These are phyloP conservation scores for Perca fluviatilis DNA, from an alignment of 2,113 vertebrate genomes.

Conservation along the genomic window DNA sequence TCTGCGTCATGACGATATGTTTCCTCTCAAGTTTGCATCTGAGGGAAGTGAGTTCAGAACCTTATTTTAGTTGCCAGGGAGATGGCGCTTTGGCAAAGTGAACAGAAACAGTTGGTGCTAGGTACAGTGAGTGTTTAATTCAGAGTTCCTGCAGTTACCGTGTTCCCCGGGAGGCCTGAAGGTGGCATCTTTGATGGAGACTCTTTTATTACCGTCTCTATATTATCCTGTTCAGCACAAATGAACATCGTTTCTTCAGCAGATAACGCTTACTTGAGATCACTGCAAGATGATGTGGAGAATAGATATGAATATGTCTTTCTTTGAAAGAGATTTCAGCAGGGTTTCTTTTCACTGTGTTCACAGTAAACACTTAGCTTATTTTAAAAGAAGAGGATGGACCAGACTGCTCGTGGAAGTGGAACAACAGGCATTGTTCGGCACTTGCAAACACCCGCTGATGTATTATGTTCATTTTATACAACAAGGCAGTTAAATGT, in stretches of 20 bases:
- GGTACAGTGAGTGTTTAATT: conserved; percentile 21
- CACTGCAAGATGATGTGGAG: not conserved
- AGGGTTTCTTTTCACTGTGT: too few relatives aligned
- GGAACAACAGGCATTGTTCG: conserved; percentile 35
- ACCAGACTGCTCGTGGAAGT: conserved; percentile 26
- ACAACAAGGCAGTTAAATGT: conserved; percentile 61
- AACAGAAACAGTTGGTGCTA: not conserved
- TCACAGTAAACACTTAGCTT: not conserved
- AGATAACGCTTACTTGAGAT: conserved; percentile 31
- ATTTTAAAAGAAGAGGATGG: not conserved
- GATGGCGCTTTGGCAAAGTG: conserved; percentile 18
- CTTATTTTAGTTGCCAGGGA: conserved; percentile 56
- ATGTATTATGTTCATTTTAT: conserved; percentile 63
- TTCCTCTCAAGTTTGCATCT: conserved; percentile 47
- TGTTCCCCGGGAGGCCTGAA: not conserved
- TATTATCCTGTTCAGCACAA: not conserved
- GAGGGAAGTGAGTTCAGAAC: conserved; percentile 41
- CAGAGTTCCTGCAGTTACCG: not conserved
- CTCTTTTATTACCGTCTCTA: conserved; percentile 27
- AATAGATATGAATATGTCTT: not conserved
- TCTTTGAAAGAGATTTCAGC: conserved; percentile 19
- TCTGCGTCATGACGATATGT: not conserved
- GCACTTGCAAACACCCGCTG: conserved; percentile 27
- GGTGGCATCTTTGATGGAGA: conserved; percentile 27
- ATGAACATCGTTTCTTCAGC: conserved; percentile 14